These are phyloP conservation scores for Antedon mediterranea DNA, from an alignment of 53 echinoderm and acorn worm genomes.

Conservation along the genomic window DNA sequence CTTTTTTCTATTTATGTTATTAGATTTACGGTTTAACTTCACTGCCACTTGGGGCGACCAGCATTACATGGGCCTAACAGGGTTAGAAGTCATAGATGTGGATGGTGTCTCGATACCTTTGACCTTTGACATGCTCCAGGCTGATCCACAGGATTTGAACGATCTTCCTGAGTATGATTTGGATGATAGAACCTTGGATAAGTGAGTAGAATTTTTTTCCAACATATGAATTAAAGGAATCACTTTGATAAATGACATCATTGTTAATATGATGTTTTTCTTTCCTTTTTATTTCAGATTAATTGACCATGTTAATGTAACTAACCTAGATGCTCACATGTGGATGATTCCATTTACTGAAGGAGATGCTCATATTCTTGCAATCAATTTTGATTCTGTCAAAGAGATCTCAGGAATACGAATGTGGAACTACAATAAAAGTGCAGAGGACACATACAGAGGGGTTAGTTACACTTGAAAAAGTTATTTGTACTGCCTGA, in stretches of 20 bases:
- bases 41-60: slow-evolving; percentile 79
- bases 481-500: too few species aligned
- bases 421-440: slow-evolving; percentile 95
- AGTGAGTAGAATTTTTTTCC: too few species aligned
- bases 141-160: slow-evolving; percentile 65
- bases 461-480: slow-evolving; percentile 51
- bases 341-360: slow-evolving; percentile 91
- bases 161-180: slow-evolving; percentile 69
- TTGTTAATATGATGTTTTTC: too few species aligned
- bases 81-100: slow-evolving; percentile 71
- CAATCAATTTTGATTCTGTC: slow-evolving; percentile 46
- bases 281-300: slow-evolving; percentile 24
- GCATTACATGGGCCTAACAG: slow-evolving; percentile 81
- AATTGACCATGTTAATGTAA: slow-evolving; percentile 62
- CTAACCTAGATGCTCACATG: slow-evolving; percentile 82
- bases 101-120: slow-evolving; percentile 61
- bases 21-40: slow-evolving; percentile 73
- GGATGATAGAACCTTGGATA: slow-evolving; percentile 89
- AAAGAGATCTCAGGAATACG: slow-evolving; percentile 67
- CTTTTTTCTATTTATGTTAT: neutral
- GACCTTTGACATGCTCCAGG: slow-evolving; percentile 55
- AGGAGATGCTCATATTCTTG: slow-evolving; percentile 59
- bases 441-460: slow-evolving; percentile 83
- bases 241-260: too few species aligned
- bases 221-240: too few species aligned